Conservation (phyloP, 2,888 invertebrate genomes). For the Auanema freiburgensis region DNA sequence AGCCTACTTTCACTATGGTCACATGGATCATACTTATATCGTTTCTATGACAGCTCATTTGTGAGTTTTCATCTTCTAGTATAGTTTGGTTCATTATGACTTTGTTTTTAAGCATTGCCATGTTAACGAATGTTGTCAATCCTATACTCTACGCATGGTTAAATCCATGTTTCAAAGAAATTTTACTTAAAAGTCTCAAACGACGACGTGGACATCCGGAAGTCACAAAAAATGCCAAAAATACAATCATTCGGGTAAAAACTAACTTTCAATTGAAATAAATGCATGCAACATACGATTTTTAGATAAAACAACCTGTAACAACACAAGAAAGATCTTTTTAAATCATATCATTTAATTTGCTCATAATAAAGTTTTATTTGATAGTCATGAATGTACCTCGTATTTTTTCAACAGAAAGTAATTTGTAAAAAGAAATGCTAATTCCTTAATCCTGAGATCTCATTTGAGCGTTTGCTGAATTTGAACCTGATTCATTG, state of each 20-base stretch:
- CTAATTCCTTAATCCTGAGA: no score
- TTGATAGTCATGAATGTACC: no score
- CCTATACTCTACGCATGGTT: slow-evolving; percentile 60
- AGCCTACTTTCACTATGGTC: slow-evolving; percentile 32
- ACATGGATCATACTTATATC: slow-evolving; percentile 52
- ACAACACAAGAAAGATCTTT: no score
- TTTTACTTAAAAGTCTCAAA: slow-evolving; percentile 43
- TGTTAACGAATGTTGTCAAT: slow-evolving; percentile 54
- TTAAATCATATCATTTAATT: no score
- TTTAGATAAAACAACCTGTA: no score
- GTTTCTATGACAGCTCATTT: slow-evolving; percentile 57
- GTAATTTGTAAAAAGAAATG: no score
- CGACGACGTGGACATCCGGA: slow-evolving; percentile 1
- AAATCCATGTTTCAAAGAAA: slow-evolving; percentile 54
- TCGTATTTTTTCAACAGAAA: no score
- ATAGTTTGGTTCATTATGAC: background rate
- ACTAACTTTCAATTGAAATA: no score
- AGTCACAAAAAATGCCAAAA: background rate
- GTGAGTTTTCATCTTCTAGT: slow-evolving; percentile 27
- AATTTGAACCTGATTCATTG: background rate
- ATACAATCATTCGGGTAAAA: no score
- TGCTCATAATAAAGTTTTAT: no score
- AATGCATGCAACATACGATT: no score
- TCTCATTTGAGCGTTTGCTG: no score
- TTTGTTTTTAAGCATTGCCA: slow-evolving; percentile 43